Percentiles rank a stretch among this genome's conserved stretches.
phyloP scores from a whole-genome alignment of 2,113 vertebrate genomes.

The Myxocyprinus asiaticus region DNA sequence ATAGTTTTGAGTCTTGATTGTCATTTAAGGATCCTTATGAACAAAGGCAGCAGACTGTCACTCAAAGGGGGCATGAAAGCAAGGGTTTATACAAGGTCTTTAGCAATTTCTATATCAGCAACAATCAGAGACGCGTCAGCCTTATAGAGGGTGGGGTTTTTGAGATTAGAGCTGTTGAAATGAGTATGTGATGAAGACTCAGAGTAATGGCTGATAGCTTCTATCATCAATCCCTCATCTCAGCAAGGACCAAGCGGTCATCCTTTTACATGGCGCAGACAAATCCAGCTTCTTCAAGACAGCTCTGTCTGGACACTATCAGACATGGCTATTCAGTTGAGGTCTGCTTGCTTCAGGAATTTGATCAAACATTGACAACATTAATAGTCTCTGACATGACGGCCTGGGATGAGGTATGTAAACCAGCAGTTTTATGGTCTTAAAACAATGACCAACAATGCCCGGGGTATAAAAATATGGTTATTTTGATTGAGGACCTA shows the following conservation, averaged over 20 bases:
- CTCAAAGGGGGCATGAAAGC: slow-evolving; percentile 46
- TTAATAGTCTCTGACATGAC: neutral
- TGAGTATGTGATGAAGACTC: slow-evolving; percentile 72
- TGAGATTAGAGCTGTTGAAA: slow-evolving; percentile 64
- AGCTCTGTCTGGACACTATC: slow-evolving; percentile 32
- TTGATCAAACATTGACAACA: slow-evolving; percentile 2
- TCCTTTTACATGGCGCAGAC: slow-evolving; percentile 49
- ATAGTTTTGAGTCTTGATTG: slow-evolving; percentile 1
- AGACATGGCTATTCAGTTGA: slow-evolving; percentile 39
- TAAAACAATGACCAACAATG: too few species aligned
- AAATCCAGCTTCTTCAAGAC: slow-evolving; percentile 37
- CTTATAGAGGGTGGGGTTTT: slow-evolving; percentile 36
- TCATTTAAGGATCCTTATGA: slow-evolving; percentile 18
- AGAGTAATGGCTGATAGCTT: slow-evolving; percentile 62
- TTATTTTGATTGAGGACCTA: neutral
- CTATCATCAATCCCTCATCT: slow-evolving; percentile 76
- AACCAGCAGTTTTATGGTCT: neutral
- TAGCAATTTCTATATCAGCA: slow-evolving; percentile 53
- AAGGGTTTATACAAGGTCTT: slow-evolving; percentile 48
- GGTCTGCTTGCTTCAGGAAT: slow-evolving; percentile 31
- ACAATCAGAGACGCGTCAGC: slow-evolving; percentile 46
- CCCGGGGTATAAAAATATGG: neutral
- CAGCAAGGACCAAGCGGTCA: slow-evolving; percentile 52
- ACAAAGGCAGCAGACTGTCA: slow-evolving; percentile 44
- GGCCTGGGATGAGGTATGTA: neutral